phyloP scores from a whole-genome alignment of 2,113 vertebrate species.

The Ceyx cyanopectus region DNA sequence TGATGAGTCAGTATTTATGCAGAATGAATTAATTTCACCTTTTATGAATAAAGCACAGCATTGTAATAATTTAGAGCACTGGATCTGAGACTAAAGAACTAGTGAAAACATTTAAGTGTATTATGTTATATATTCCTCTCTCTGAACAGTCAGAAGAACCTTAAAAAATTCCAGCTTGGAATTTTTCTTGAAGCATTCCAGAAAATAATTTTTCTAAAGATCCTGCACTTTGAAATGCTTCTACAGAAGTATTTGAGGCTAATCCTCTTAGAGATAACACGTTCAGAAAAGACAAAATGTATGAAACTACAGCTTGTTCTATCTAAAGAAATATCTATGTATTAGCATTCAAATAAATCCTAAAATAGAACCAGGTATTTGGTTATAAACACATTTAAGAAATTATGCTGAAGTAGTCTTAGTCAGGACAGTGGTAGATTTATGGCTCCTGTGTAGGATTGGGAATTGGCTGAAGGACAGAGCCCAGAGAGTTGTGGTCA shows the following conservation, averaged over 20 bases:
- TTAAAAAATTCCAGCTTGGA: neutral
- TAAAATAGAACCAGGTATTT: neutral
- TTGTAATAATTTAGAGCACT: neutral
- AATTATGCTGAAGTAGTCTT: neutral
- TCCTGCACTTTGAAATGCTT: slow-evolving; percentile 35
- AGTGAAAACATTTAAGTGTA: neutral
- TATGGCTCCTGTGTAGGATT: neutral
- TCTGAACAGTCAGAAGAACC: neutral
- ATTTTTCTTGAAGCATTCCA: slow-evolving; percentile 20
- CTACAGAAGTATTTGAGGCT: slow-evolving; percentile 14
- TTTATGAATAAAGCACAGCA: slow-evolving; percentile 36
- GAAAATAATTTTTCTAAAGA: slow-evolving; percentile 35
- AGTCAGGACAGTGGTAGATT: neutral
- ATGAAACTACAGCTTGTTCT: neutral
- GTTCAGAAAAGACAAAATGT: slow-evolving; percentile 1
- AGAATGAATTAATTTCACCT: slow-evolving; percentile 46
- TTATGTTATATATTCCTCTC: neutral
- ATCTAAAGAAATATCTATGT: neutral
- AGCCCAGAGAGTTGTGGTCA: no score
- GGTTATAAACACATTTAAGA: neutral
- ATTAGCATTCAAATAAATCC: neutral
- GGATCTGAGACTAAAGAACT: neutral
- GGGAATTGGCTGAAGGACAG: no score
- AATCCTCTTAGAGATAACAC: neutral
- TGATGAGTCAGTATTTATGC: slow-evolving; percentile 41